Evolutionary conservation across 2,888 invertebrate genomes (phyloP).

Genomic region (Odontothrips loti): DNA sequence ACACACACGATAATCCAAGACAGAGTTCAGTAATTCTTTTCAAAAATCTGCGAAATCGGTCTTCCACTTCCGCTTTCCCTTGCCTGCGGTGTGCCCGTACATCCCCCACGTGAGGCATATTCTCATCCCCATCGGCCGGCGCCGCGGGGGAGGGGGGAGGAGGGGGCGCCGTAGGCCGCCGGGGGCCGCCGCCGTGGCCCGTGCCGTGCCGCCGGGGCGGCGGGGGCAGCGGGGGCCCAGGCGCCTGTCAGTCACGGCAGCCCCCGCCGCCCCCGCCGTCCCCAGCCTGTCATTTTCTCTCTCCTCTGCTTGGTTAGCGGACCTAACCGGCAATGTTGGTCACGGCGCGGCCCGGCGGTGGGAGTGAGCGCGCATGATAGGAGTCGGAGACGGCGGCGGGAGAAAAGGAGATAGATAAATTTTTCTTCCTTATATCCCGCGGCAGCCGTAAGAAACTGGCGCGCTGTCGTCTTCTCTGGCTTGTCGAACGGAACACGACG

Average conservation of each 20-base stretch:
- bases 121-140: background rate
- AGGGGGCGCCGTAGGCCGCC: background rate
- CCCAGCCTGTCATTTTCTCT: background rate
- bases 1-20: too few species aligned
- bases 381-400: background rate
- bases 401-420: slow-evolving; percentile 17
- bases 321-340: background rate
- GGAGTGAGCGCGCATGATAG: background rate
- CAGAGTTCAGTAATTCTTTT: too few species aligned
- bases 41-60: too few species aligned
- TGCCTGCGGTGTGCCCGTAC: too few species aligned
- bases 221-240: background rate
- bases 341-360: background rate
- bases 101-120: too few species aligned
- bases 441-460: slow-evolving; percentile 25
- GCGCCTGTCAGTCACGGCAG: background rate
- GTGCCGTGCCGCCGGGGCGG: too few species aligned
- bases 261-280: background rate
- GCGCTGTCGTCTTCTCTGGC: background rate
- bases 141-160: background rate
- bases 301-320: slow-evolving; percentile 9
- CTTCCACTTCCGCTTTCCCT: too few species aligned
- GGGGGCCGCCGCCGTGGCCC: background rate
- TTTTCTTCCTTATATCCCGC: slow-evolving; percentile 17
- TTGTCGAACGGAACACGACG: background rate